These are phyloP conservation scores for Archocentrus centrarchus DNA, from an alignment of 2,113 vertebrate genomes.

Conservation along the genomic window DNA sequence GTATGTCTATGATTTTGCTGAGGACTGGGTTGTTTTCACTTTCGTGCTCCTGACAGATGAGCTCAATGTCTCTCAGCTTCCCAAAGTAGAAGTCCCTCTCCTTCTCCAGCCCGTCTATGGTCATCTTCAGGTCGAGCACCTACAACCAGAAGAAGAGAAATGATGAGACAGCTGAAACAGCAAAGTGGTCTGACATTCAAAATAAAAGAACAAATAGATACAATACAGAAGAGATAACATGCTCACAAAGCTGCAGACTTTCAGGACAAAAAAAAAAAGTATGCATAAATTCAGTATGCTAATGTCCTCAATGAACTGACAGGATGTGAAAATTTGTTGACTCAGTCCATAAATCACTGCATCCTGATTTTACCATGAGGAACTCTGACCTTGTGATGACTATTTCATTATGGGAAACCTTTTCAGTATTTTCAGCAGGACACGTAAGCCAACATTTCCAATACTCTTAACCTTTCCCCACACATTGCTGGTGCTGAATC, in stretches of 20 bases:
- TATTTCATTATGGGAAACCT: neutral
- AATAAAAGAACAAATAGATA: neutral
- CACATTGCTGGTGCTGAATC: neutral
- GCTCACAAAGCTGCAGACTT: neutral
- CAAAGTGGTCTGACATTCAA: neutral
- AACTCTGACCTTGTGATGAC: neutral
- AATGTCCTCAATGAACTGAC: neutral
- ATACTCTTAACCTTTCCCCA: neutral
- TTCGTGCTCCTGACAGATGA: slow-evolving; percentile 94
- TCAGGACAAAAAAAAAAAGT: neutral
- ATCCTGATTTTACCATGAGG: neutral
- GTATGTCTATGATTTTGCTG: slow-evolving; percentile 87
- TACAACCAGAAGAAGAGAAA: slow-evolving; percentile 41
- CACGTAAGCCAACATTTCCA: neutral
- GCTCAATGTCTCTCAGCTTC: slow-evolving; percentile 94
- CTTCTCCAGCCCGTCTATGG: slow-evolving; percentile 90
- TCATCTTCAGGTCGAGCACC: slow-evolving; percentile 92
- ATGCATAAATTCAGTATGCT: neutral
- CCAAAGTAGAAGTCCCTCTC: slow-evolving; percentile 97
- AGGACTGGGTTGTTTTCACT: slow-evolving; percentile 84
- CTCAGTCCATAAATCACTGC: neutral
- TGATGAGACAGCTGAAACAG: neutral
- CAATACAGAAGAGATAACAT: neutral
- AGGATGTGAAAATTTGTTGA: neutral
- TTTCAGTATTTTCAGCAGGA: neutral